These are phyloP conservation scores for Pygmarrhopalites habei DNA, from an alignment of 1,140 invertebrate genomes.

Conservation along the genomic window DNA sequence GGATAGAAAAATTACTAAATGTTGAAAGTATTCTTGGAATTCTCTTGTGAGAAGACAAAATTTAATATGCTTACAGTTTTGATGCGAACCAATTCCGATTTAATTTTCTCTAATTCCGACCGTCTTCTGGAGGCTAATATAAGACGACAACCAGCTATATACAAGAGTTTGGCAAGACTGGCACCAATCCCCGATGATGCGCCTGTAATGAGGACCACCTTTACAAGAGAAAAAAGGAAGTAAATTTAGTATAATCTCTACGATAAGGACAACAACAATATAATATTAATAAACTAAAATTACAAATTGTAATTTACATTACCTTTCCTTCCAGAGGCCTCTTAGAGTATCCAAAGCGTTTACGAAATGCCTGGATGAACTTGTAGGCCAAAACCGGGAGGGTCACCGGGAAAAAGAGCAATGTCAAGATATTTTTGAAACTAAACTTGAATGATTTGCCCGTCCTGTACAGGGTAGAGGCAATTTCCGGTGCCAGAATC, in stretches of 20 bases:
- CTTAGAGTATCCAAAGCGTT: conserved; percentile 24
- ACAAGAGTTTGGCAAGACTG: conserved; percentile 78
- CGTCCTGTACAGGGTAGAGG: neutral
- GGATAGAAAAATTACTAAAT: no score
- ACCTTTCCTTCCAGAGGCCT: conserved; percentile 35
- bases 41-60: no score
- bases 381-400: conserved; percentile 22
- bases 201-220: conserved; percentile 90
- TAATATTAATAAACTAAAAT: neutral
- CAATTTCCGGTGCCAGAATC: conserved; percentile 2
- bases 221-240: conserved; percentile 30
- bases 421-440: conserved; percentile 12
- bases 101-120: conserved; percentile 70
- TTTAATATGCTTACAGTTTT: conserved; percentile 22
- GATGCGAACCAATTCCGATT: conserved; percentile 55
- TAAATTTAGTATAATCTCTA: neutral
- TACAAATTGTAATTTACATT: neutral
- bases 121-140: conserved; percentile 71
- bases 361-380: conserved; percentile 15
- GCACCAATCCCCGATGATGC: conserved; percentile 89
- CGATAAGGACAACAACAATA: no score
- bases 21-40: no score
- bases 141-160: conserved; percentile 70
- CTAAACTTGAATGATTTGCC: neutral
- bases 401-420: conserved; percentile 25